Conservation (phyloP, 2,113 vertebrate genomes). For the Myanophis thanlyinensis region DNA sequence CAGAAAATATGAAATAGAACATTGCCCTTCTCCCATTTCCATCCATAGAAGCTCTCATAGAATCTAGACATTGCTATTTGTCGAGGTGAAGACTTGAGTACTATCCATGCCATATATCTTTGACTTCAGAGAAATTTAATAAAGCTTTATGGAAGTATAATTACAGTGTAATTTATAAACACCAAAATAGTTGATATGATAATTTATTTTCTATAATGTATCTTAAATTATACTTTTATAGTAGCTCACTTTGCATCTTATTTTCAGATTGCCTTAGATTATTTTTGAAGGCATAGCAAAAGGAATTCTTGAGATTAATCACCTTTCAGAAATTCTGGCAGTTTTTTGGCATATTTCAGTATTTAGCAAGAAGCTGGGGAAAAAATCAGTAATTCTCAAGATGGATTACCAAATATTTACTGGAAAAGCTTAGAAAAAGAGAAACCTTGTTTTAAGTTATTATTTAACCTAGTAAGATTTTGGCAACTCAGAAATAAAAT, state of each 20-base stretch:
- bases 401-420: constrained; percentile 41
- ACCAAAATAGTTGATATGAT: neutral
- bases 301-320: constrained; percentile 68
- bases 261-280: constrained; percentile 60
- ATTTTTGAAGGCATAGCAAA: constrained; percentile 55
- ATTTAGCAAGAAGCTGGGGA: constrained; percentile 57
- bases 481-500: constrained; percentile 14
- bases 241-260: constrained; percentile 47
- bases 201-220: neutral
- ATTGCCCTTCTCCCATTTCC: neutral
- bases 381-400: constrained; percentile 37
- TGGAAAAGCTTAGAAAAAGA: constrained; percentile 53
- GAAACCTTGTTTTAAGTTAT: constrained; percentile 36
- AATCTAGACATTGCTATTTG: neutral
- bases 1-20: neutral
- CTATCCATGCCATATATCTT: neutral
- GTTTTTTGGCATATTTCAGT: constrained; percentile 43
- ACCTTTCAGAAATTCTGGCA: constrained; percentile 47
- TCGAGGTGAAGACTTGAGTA: neutral
- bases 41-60: neutral
- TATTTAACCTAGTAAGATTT: constrained; percentile 38
- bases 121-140: neutral
- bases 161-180: neutral
- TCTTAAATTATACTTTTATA: constrained; percentile 5
- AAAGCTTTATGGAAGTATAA: neutral